Evolutionary conservation across 2,888 invertebrate genomes (phyloP), one percentile per base, ranked within the genome.

Genomic region (Congeria kusceri): DNA sequence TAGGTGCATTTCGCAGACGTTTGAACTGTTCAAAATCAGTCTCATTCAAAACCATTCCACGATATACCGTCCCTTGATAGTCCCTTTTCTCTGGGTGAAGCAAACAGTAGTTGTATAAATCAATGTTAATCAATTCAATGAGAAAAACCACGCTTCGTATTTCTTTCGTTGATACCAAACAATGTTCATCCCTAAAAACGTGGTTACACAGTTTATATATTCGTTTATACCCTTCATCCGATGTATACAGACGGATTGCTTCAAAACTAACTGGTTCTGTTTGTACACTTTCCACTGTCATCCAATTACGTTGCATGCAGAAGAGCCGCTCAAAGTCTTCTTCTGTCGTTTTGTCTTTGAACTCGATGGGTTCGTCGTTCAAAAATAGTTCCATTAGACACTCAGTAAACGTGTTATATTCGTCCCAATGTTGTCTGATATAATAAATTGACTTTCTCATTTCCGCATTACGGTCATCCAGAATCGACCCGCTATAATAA

Each of bases 111-210:
- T 86, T 86, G 63, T 65, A 86, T 23, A 87, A 61, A 59, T 87
- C 87, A n/a, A 87, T 86, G 49, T 86, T 87, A 27, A 87, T 74
- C 13, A 87, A 74, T 64, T 86, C 87, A 0, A 87, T 79, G n/a
- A 87, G 77, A 46, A 86, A 87, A 2, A 86, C 84, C 13, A 74
- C 83, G 58, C 59, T 75, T 27, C 84, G 39, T n/a, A 86, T 84
- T 20, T 56, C 73, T 11, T 84, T 79, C 1, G 66, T 77, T 7
- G 66, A 57, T 3, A 68, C 58, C 2, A 82, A 63, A 9, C 80
- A 71, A 13, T 83, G 73, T 32, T 85, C 85, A 15, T 75, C 59
- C 5, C 85, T 66, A 29, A 84, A 83, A n/a, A 83, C 78, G n/a
- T 67, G 53, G 64, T 86, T 84, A 18, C 75, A 64, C 2, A 83